Conservation (phyloP, 2,113 vertebrate species). For the Cochlearius cochlearius region DNA sequence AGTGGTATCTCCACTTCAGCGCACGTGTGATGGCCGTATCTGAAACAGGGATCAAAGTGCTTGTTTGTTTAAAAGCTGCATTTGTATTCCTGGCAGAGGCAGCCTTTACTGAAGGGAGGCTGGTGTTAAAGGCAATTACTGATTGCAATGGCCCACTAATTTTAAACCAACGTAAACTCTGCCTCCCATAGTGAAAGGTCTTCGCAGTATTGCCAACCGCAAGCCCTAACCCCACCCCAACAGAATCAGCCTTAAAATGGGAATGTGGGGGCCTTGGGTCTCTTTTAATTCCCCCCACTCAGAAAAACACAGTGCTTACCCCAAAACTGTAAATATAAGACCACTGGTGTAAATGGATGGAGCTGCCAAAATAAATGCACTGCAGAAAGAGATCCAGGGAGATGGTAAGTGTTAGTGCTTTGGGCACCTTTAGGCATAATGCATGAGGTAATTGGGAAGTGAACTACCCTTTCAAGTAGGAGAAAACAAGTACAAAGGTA, state of each 20-base stretch:
- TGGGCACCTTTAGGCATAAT: neutral
- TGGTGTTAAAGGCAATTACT: neutral
- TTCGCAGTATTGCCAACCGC: rapidly evolving
- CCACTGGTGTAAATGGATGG: neutral
- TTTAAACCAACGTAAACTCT: neutral
- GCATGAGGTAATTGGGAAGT: neutral
- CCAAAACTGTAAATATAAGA: neutral
- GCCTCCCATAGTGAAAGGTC: neutral
- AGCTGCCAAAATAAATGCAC: neutral
- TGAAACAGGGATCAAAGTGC: rapidly evolving
- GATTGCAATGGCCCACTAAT: neutral
- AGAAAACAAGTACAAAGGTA: neutral
- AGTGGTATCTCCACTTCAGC: neutral
- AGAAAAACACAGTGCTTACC: neutral
- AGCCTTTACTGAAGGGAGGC: neutral
- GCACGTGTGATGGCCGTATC: rapidly evolving
- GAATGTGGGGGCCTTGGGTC: neutral
- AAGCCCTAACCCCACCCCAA: neutral
- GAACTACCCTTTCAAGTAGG: neutral
- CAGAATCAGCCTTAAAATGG: neutral
- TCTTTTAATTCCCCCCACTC: rapidly evolving
- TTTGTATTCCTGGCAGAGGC: neutral
- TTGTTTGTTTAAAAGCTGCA: neutral
- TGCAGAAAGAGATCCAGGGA: neutral
- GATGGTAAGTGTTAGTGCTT: neutral